A percentile compares a stretch with the other conserved stretches of the same genome.
phyloP scores from a whole-genome alignment of 2,797 vertebrate genomes.

The Xiphorhynchus erythropygius region DNA sequence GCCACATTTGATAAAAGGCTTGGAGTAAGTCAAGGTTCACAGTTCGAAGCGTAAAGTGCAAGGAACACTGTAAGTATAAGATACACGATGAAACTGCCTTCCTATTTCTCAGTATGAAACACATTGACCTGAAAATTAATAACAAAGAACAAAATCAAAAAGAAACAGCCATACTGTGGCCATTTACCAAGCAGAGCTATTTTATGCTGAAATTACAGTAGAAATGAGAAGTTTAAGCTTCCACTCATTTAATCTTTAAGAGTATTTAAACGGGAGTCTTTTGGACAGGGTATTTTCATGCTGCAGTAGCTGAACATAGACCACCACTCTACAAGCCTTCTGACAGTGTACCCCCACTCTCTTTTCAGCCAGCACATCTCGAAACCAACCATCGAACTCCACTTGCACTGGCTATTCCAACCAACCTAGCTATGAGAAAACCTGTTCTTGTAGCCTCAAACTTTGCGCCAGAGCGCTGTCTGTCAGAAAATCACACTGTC shows the following conservation, averaged over 20 bases:
- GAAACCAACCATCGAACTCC: not conserved
- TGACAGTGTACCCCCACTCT: too few species aligned
- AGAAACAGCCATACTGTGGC: not conserved
- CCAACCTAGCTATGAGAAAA: not conserved
- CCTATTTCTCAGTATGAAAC: not conserved
- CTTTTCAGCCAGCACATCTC: not conserved
- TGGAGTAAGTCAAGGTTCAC: not conserved
- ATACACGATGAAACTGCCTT: not conserved
- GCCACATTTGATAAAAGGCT: rapidly evolving
- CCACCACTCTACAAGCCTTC: not conserved
- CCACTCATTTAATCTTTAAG: not conserved
- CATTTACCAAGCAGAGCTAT: not conserved
- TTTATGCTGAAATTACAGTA: not conserved
- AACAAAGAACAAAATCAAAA: not conserved
- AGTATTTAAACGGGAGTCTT: not conserved
- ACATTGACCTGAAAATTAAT: rapidly evolving
- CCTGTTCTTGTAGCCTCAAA: not conserved
- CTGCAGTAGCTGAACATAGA: not conserved
- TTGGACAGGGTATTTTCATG: not conserved
- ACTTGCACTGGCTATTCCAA: not conserved
- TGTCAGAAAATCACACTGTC: not conserved
- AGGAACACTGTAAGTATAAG: not conserved
- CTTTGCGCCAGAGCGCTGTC: not conserved
- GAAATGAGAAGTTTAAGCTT: not conserved
- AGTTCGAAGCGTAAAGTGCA: not conserved